Evolutionary conservation across 1,140 invertebrate species (phyloP).

Genomic region (Dolichoris vasculosae): DNA sequence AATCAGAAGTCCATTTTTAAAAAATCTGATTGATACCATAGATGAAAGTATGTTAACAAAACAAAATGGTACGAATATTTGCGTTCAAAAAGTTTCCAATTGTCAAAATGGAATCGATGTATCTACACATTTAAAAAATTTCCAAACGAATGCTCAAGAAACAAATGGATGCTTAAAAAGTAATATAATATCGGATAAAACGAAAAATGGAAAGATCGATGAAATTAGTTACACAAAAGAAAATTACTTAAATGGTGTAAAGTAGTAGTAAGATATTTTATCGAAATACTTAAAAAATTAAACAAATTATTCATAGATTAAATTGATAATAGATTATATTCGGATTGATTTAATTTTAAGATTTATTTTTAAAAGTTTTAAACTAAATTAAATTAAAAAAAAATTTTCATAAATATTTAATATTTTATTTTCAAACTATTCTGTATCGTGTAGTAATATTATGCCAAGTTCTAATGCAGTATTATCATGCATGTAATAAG

Average conservation of each 20-base stretch:
- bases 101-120: conserved; percentile 29
- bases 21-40: conserved; percentile 35
- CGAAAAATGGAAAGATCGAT: conserved; percentile 7
- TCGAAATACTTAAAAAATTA: neutral
- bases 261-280: conserved; percentile 38
- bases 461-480: conserved; percentile 47
- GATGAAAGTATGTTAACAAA: conserved; percentile 30
- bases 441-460: conserved; percentile 37
- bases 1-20: conserved; percentile 26
- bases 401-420: conserved; percentile 21
- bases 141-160: neutral
- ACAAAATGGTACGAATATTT: conserved; percentile 28
- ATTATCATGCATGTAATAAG: conserved; percentile 41
- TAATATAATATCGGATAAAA: neutral
- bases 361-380: conserved; percentile 23
- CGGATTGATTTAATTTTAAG: conserved; percentile 29
- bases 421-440: conserved; percentile 31
- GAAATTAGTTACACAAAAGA: conserved; percentile 25
- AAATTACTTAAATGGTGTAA: conserved; percentile 39
- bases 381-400: neutral
- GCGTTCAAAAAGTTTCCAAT: neutral
- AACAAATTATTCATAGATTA: conserved; percentile 15
- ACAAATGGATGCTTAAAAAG: neutral
- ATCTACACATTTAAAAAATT: neutral
- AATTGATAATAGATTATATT: conserved; percentile 30